phyloP scores from a whole-genome alignment of 2,888 invertebrate genomes.

The Zaprionus lineosus region DNA sequence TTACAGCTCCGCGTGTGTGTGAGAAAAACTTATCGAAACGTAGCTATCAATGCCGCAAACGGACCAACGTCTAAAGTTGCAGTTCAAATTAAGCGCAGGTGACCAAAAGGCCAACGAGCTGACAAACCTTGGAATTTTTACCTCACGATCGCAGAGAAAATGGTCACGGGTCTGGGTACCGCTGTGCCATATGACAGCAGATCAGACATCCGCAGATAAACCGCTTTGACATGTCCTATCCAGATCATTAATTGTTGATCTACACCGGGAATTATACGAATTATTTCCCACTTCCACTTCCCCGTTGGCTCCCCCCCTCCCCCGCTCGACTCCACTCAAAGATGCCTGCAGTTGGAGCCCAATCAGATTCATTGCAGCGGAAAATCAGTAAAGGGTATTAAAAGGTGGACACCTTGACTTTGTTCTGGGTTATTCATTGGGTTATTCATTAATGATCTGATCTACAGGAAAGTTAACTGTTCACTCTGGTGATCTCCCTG shows the following conservation, averaged over 20 bases:
- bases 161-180: conserved; percentile 45
- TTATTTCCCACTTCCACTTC: too few species aligned
- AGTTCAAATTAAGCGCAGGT: conserved; percentile 79
- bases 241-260: conserved; percentile 67
- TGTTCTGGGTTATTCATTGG: too few species aligned
- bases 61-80: conserved; percentile 8
- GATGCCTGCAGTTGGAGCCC: too few species aligned
- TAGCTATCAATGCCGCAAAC: conserved; percentile 60
- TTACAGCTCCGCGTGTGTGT: conserved; percentile 57
- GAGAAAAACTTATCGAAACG: conserved; percentile 72
- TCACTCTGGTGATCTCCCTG: too few species aligned
- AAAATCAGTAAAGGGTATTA: too few species aligned
- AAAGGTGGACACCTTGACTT: too few species aligned
- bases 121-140: conserved; percentile 74
- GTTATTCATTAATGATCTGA: too few species aligned
- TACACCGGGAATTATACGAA: too few species aligned
- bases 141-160: conserved; percentile 54
- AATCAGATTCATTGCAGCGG: too few species aligned
- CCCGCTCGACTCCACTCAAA: too few species aligned
- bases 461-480: too few species aligned
- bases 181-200: conserved; percentile 56
- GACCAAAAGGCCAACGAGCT: conserved; percentile 81
- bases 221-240: conserved; percentile 53
- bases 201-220: conserved; percentile 64
- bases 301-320: too few species aligned